Evolutionary conservation across 2,888 invertebrate species (phyloP), one percentile per base, ranked within the genome.

Genomic region (Ferdinandea cuprea): DNA sequence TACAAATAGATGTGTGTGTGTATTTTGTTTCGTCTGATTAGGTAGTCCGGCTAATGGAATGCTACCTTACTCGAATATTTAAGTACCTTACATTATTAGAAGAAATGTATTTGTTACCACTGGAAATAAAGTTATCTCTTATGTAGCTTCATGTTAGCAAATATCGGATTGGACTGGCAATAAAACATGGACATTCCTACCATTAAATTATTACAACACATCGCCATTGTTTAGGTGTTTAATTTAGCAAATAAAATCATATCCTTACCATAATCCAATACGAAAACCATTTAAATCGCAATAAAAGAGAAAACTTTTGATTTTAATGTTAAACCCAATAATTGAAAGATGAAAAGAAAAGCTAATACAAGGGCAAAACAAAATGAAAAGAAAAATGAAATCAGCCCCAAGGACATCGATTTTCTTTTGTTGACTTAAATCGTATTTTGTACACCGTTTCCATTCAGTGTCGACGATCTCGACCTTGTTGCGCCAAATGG

Each of bases 361-460:
- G 13, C n/a, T 32, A 56, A 17, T n/a, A 68, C 30, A 30, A 21
- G 11, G 7, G 30, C 17, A 28, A 19, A 21, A 11, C 19, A 21
- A 13, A 19, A 37, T 2, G 17, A 13, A 6, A 11, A 28, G 21
- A 32, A 46, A 42, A 30, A 35, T 30, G 59, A 52, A 58, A 11
- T 37, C n/a, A 6, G 28, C 17, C 40, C 65, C 21, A 66, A 59
- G 50, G 37, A 78, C 58, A 78, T 72, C 35, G 61, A 79, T 73
- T 61, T 73, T 73, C 54, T 54, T 73, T 73, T 73, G 46, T 66
- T 46, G 61, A 66, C 32, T 73, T 71, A 42, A 58, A 77, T 56
- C 56, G 59, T 11, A 48, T 73, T 65, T 73, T 58, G 21, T 21
- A 50, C 58, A 71, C 50, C 58, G 50, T 15, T 35, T 9, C 19